phyloP scores from a whole-genome alignment of 2,797 vertebrate species.

The Chelidonichthys spinosus region DNA sequence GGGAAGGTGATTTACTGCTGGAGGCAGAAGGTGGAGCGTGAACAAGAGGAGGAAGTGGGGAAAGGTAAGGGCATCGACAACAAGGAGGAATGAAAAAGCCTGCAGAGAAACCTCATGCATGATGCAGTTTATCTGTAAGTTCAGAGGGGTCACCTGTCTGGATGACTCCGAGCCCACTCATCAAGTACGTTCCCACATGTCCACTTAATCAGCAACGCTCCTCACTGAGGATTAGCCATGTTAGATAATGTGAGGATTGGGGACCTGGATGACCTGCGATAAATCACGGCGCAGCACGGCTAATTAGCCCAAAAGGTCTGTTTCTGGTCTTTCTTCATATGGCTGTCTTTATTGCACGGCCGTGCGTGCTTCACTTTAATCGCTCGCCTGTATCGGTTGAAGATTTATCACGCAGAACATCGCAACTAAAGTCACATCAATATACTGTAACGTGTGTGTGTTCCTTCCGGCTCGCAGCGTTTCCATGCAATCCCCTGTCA shows the following conservation, averaged over 20 bases:
- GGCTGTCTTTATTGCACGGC: conserved; percentile 23
- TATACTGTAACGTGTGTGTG: conserved; percentile 22
- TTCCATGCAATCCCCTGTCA: conserved; percentile 47
- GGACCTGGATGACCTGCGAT: conserved; percentile 52
- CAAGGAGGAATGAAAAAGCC: conserved; percentile 29
- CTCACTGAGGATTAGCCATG: conserved; percentile 63
- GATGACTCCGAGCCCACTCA: conserved; percentile 12
- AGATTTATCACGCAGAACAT: conserved; percentile 22
- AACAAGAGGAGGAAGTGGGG: conserved; percentile 22
- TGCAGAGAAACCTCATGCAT: conserved; percentile 4
- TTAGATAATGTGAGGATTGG: conserved; percentile 47
- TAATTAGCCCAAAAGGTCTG: conserved; percentile 48
- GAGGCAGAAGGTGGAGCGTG: conserved; percentile 48
- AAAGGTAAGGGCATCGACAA: conserved; percentile 30
- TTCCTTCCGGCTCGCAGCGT: conserved; percentile 24
- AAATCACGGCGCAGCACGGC: conserved; percentile 34
- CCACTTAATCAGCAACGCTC: conserved; percentile 29
- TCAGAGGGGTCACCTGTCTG: conserved; percentile 23
- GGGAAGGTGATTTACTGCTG: conserved; percentile 60
- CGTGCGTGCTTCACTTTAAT: conserved; percentile 52
- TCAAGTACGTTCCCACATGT: conserved; percentile 34
- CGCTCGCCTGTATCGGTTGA: conserved; percentile 38
- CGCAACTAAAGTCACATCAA: conserved; percentile 37
- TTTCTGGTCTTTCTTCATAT: conserved; percentile 33
- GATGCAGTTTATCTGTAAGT: neutral